phyloP scores from a whole-genome alignment of 1,140 invertebrate species.

The Drosophila aff. region DNA sequence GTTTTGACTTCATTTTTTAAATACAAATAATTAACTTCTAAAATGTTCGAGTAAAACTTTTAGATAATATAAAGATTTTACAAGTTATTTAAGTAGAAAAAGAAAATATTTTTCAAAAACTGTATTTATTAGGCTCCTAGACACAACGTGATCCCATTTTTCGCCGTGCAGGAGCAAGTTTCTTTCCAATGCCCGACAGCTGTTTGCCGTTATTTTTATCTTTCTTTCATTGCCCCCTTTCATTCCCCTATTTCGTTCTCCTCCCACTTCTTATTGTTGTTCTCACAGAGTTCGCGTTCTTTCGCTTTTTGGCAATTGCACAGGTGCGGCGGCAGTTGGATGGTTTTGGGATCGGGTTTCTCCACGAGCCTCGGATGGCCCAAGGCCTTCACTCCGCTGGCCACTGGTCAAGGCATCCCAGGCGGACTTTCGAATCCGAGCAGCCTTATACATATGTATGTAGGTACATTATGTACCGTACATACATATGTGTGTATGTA shows the following conservation, averaged over 20 bases:
- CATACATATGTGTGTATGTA: background rate
- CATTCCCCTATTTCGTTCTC: background rate
- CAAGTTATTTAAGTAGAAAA: background rate
- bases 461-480: background rate
- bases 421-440: constrained; percentile 31
- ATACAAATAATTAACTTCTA: background rate
- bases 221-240: constrained; percentile 1
- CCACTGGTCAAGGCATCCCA: constrained; percentile 26
- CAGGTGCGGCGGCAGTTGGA: constrained; percentile 65
- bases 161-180: constrained; percentile 47
- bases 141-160: background rate
- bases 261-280: constrained; percentile 13
- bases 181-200: constrained; percentile 51
- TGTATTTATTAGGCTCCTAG: background rate
- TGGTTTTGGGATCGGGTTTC: constrained; percentile 62
- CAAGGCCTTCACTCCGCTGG: constrained; percentile 10
- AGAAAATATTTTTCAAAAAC: background rate
- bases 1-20: background rate
- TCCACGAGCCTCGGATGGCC: constrained; percentile 41
- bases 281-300: constrained; percentile 24
- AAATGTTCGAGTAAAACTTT: background rate
- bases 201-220: constrained; percentile 44
- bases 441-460: background rate
- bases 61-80: background rate
- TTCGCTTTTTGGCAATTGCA: constrained; percentile 50